These are phyloP conservation scores for Colletes gigas DNA, from an alignment of 1,140 invertebrate genomes.

Conservation along the genomic window DNA sequence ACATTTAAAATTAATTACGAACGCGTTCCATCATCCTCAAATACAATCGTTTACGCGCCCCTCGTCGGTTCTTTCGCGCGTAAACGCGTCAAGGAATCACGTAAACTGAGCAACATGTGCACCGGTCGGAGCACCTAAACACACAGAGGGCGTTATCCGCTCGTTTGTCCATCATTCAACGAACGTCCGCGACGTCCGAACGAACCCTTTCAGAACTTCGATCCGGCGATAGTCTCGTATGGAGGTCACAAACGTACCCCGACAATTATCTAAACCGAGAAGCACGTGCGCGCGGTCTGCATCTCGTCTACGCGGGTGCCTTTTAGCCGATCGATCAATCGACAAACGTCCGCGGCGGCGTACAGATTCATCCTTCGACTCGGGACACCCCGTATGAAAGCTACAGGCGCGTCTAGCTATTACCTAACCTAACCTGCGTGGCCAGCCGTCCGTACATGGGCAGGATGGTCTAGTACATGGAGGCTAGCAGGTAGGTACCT, in stretches of 20 bases:
- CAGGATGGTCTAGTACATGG: conserved; percentile 43
- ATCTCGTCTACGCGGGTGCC: background rate
- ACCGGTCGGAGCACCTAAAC: too few species aligned
- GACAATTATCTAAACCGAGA: background rate
- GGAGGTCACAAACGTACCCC: background rate
- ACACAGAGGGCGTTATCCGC: background rate
- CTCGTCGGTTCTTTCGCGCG: too few species aligned
- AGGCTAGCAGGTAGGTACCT: conserved; percentile 65
- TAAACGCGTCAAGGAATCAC: background rate
- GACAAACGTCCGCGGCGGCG: background rate
- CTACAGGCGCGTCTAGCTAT: conserved; percentile 42
- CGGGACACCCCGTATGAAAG: conserved; percentile 52
- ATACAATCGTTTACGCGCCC: too few species aligned
- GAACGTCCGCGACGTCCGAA: background rate
- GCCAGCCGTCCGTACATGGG: conserved; percentile 28
- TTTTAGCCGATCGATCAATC: background rate
- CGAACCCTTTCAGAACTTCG: background rate
- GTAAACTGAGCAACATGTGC: background rate
- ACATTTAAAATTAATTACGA: too few species aligned
- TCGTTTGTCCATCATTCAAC: background rate
- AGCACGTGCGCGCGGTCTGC: background rate
- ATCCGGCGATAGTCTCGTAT: background rate
- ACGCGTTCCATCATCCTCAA: too few species aligned
- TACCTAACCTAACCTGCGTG: conserved; percentile 54
- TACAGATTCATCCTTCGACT: conserved; percentile 1